A percentile compares a stretch with the other conserved stretches of the same genome.
These are phyloP conservation scores for Drosophila atripex DNA, from an alignment of 2,888 invertebrate genomes.

Conservation along the genomic window DNA sequence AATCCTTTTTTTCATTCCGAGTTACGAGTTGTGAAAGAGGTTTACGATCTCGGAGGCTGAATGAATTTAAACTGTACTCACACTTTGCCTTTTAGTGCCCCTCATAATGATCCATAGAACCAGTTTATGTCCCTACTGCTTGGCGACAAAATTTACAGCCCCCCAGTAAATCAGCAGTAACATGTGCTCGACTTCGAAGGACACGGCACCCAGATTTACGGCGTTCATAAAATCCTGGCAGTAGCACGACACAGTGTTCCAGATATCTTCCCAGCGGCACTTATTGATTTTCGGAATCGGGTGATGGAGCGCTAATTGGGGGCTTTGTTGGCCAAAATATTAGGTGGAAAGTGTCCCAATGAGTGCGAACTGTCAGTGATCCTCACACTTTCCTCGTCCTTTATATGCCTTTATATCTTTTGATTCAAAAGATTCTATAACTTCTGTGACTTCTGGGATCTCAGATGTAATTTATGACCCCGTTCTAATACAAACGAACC, in stretches of 20 bases:
- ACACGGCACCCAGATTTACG: conserved; percentile 53
- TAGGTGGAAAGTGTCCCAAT: conserved; percentile 57
- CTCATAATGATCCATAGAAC: conserved; percentile 50
- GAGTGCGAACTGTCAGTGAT: conserved; percentile 27
- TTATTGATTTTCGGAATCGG: conserved; percentile 32
- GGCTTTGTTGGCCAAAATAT: conserved; percentile 65
- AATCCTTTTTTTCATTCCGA: conserved; percentile 18
- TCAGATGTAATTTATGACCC: not conserved
- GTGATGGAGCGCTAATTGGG: conserved; percentile 62
- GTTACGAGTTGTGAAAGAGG: conserved; percentile 14
- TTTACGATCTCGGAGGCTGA: conserved; percentile 62
- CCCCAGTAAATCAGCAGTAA: conserved; percentile 57
- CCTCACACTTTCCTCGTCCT: conserved; percentile 54
- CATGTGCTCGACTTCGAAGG: conserved; percentile 55
- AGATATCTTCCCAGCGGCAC: conserved; percentile 4
- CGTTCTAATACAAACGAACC: too few relatives aligned
- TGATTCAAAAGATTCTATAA: not conserved
- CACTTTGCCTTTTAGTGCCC: conserved; percentile 53
- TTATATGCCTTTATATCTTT: too few relatives aligned
- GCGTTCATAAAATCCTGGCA: conserved; percentile 26
- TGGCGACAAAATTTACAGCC: conserved; percentile 69
- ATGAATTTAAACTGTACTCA: conserved; percentile 63
- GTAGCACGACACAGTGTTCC: not conserved
- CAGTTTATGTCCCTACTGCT: conserved; percentile 42
- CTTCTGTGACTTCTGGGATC: not conserved